These are phyloP conservation scores for Mnemiopsis leidyi DNA, from an alignment of 37 sponge, comb jelly and placozoan species.

Conservation along the genomic window DNA sequence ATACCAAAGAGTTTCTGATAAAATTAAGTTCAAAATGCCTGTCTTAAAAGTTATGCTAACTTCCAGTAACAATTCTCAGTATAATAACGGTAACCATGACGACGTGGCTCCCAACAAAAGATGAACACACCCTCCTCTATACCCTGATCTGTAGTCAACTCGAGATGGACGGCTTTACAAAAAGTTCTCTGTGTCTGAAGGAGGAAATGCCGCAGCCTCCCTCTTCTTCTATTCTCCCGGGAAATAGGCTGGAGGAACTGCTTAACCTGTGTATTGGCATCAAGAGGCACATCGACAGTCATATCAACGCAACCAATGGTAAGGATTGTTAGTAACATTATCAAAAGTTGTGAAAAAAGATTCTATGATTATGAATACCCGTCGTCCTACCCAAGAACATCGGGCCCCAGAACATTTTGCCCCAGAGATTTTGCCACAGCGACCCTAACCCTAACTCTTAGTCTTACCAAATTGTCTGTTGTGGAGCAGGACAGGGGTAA, in stretches of 20 bases:
- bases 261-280: not conserved
- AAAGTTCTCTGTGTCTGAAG: not conserved
- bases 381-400: too few relatives aligned
- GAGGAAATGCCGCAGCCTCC: not conserved
- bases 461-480: too few relatives aligned
- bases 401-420: too few relatives aligned
- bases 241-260: not conserved
- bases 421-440: too few relatives aligned
- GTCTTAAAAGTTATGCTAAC: not conserved
- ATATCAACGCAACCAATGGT: not conserved
- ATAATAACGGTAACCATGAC: not conserved
- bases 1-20: too few relatives aligned
- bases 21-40: too few relatives aligned
- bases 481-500: too few relatives aligned
- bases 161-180: not conserved
- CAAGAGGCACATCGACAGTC: not conserved
- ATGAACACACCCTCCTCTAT: not conserved
- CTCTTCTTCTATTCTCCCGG: not conserved
- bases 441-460: too few relatives aligned
- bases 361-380: too few relatives aligned
- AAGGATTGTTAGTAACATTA: not conserved
- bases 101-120: not conserved
- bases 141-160: constrained; percentile 10
- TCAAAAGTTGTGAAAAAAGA: too few relatives aligned
- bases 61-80: not conserved